Evolutionary conservation across 2,888 invertebrate genomes (phyloP).

Genomic region (Parnassius apollo): DNA sequence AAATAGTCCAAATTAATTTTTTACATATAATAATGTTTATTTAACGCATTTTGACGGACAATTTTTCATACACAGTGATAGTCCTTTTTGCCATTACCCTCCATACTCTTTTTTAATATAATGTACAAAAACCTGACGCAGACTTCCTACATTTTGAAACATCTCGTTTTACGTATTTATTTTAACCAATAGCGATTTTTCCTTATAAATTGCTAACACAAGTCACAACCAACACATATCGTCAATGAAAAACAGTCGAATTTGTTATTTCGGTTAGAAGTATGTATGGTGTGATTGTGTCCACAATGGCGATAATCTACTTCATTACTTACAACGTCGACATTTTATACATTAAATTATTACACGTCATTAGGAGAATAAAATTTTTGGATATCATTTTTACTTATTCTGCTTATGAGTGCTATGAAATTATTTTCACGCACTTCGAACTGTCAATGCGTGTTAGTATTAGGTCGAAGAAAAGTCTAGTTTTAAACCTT

Average conservation of each 20-base stretch:
- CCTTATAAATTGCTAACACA: no score
- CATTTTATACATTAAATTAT: background rate
- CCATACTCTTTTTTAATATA: no score
- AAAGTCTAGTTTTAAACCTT: background rate
- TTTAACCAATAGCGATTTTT: no score
- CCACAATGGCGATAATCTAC: slow-evolving; percentile 12
- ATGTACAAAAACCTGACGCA: no score
- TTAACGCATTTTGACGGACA: no score
- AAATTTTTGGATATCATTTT: slow-evolving; percentile 10
- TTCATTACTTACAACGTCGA: background rate
- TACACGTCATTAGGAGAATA: background rate
- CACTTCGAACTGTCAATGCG: background rate
- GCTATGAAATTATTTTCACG: slow-evolving; percentile 1
- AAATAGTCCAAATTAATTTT: no score
- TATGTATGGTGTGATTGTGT: background rate
- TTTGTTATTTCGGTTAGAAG: background rate
- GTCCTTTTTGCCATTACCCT: no score
- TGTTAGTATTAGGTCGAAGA: slow-evolving; percentile 1
- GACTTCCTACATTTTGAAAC: no score
- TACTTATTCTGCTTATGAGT: slow-evolving; percentile 4
- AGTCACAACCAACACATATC: no score
- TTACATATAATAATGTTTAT: no score
- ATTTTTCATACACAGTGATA: no score
- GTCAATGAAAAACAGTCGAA: background rate
- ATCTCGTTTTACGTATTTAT: no score